Conservation (phyloP, 2,113 vertebrate species). For the Archilochus colubris region DNA sequence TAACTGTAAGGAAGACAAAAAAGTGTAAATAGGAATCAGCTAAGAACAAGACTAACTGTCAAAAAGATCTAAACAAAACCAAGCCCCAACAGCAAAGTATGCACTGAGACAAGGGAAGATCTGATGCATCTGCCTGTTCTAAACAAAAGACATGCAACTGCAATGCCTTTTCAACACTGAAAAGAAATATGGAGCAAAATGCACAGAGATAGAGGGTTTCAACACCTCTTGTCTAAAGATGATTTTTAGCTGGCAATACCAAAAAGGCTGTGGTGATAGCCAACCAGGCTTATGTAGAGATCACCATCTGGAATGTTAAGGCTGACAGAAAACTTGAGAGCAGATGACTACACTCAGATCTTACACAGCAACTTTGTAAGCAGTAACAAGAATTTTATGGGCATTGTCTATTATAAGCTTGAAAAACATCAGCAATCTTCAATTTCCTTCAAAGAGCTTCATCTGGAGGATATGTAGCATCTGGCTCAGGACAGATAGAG, state of each 20-base stretch:
- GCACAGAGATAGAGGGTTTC: background rate
- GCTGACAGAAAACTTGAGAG: background rate
- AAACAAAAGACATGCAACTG: background rate
- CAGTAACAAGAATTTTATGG: background rate
- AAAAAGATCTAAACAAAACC: background rate
- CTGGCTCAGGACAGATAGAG: background rate
- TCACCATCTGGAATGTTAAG: slow-evolving; percentile 23
- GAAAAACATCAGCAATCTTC: background rate
- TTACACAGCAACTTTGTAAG: slow-evolving; percentile 1
- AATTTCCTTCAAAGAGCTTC: background rate
- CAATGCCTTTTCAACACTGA: slow-evolving; percentile 6
- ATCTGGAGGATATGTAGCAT: background rate
- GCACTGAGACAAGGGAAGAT: background rate
- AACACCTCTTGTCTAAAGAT: background rate
- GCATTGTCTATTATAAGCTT: slow-evolving; percentile 2
- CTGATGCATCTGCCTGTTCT: background rate
- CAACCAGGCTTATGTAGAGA: slow-evolving; percentile 25
- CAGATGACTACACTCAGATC: background rate
- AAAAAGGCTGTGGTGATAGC: slow-evolving; percentile 29
- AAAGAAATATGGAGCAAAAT: slow-evolving; percentile 37
- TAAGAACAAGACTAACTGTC: background rate
- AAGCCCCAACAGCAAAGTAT: background rate
- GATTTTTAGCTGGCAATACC: slow-evolving; percentile 6
- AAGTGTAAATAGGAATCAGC: background rate
- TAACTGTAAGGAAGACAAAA: background rate